phyloP scores from a whole-genome alignment of 2,113 vertebrate genomes.

The Chaetura pelagica region DNA sequence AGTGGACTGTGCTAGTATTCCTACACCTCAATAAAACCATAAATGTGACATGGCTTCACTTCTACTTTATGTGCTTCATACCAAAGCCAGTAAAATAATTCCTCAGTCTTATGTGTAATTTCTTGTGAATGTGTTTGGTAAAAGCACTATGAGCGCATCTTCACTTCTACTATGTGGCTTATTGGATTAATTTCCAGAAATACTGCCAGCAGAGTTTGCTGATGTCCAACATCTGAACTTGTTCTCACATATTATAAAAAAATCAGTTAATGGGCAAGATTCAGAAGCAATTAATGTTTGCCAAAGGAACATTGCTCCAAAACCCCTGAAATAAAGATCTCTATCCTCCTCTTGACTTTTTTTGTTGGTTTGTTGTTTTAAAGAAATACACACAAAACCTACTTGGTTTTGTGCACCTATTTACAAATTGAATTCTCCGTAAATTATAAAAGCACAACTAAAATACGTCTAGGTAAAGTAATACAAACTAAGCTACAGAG shows the following conservation, averaged over 20 bases:
- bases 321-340: neutral
- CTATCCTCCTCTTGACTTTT: fast-evolving
- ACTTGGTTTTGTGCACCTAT: neutral
- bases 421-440: neutral
- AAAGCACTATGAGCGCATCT: neutral
- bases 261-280: no score
- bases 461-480: neutral
- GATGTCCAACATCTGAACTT: neutral
- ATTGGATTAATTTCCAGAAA: neutral
- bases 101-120: neutral
- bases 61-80: neutral
- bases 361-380: neutral
- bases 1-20: slow-evolving; percentile 61
- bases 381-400: neutral
- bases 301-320: neutral
- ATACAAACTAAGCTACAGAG: neutral
- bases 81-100: neutral
- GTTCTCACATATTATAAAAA: neutral
- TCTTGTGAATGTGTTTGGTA: neutral
- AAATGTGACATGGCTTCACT: slow-evolving; percentile 69
- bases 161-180: neutral
- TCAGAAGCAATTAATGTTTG: neutral
- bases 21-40: slow-evolving; percentile 79
- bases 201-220: neutral
- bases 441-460: neutral